Evolutionary conservation across 2,888 invertebrate species (phyloP), one percentile per base, ranked within the genome.

Genomic region (Tholera decimalis): DNA sequence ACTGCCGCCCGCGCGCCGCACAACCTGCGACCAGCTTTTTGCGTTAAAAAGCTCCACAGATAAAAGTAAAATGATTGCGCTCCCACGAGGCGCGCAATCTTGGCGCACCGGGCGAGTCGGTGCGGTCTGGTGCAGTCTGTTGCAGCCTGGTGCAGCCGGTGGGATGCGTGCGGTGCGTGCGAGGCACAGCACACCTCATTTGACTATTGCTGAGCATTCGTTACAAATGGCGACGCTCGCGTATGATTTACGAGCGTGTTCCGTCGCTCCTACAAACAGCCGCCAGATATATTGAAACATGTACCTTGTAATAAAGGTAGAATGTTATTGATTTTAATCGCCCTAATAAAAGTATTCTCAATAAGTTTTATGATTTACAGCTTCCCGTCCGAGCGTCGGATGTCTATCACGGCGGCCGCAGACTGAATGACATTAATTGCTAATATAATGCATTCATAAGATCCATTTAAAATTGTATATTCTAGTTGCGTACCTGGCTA

Each of bases 1-100:
- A 92, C 93, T 91, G 90, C 81, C 86, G 69, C 76, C 62, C 80
- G 77, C 83, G 75, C 80, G 77, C 76, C 80, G 67, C 76, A 77
- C 90, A 89, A 89, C 92, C 91, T 90, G 91, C 88, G 87, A 80
- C 73, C 82, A 91, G 91, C 92, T 92, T 93, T 93, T 92, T 92
- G 88, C 91, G 88, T 88, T 85, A 89, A 91, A 88, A 91, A 91
- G 92, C 90, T 89, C 85, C 63, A 73, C 73, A 84, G 87, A 87
- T 88, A 89, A 90, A 89, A 91, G 89, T 89, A 86, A 90, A 91
- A 88, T 85, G 82, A 87, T 87, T 86, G 83, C 88, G 91, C 88
- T 91, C 92, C 90, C 93, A 91, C 91, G 89, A 82, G 77, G 77
- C 80, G 60, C 71, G 54, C 66, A 63, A 56, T 49, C 62, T 57